Evolutionary conservation across 2,797 vertebrate genomes (phyloP), one percentile per base, ranked within the genome.

Genomic region (Cyprinella venusta): DNA sequence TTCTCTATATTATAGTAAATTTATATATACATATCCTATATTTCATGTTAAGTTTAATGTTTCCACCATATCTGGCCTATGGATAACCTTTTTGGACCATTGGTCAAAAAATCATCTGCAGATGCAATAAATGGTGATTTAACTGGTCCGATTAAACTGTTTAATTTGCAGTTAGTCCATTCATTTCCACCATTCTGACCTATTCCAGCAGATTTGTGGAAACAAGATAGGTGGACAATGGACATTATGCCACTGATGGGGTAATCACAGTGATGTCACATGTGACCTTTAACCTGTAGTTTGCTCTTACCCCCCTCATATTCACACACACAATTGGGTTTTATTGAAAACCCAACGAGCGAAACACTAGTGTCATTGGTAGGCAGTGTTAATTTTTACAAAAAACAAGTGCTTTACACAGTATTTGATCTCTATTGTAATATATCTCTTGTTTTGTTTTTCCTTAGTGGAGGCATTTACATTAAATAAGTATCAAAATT

Each of bases 101-200:
- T 18, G 52, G 54, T 38, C 72, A 59, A n/a, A 18, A 59, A 40
- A 24, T 76, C 13, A 24, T 76, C 21, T 24, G 24, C 26, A 38
- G 16, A 67, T 38, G 64, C 18, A 67, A 67, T 67, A 67, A 67
- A 67, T 38, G 13, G 15, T 40, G 33, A 40, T 40, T 36, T 36
- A 5, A 36, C 33, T 36, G 33, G 36, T 40, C 15, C 2, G 8
- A 40, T 59, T n/a, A 2, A 76, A 59, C 36, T 59, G 72, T 59
- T 61, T 6, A 61, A 74, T 72, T 21, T 74, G 26, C 26, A 74
- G 18, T 76, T 24, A 24, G 36, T 42, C 26, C 48, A 36, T 72
- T 72, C 9, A 72, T 72, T 36, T 72, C 48, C 26, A 52, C 70
- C 18, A 72, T 26, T 72, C 70, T 72, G 70, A 36, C 48, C 48